Conservation (phyloP, 2,888 invertebrate species). For the Penaeus monodon region DNA sequence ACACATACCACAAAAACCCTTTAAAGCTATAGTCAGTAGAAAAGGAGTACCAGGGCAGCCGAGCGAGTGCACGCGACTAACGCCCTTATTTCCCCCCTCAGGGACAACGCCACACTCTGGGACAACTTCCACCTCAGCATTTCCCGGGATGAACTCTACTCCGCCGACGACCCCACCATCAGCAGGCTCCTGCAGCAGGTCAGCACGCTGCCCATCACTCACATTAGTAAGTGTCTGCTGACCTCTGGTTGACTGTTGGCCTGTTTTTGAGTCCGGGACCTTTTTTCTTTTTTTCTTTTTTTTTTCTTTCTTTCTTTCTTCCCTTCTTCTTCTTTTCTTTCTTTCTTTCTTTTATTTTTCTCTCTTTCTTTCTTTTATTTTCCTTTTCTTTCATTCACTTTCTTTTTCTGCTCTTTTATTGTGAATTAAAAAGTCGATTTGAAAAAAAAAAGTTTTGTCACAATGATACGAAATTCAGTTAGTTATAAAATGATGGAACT, state of each 20-base stretch:
- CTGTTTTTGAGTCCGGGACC: background rate
- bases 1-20: background rate
- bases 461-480: too few species aligned
- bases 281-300: too few species aligned
- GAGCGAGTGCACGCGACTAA: background rate
- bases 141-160: slow-evolving; percentile 88
- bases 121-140: slow-evolving; percentile 93
- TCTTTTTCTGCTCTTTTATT: too few species aligned
- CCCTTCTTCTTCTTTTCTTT: too few species aligned
- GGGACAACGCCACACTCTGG: slow-evolving; percentile 76
- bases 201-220: slow-evolving; percentile 82
- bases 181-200: slow-evolving; percentile 85
- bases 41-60: background rate
- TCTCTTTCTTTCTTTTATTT: too few species aligned
- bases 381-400: too few species aligned
- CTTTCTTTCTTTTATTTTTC: too few species aligned
- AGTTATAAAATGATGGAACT: too few species aligned
- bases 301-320: too few species aligned
- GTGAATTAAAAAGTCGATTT: too few species aligned
- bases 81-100: slow-evolving; percentile 24
- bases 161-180: slow-evolving; percentile 79
- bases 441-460: too few species aligned
- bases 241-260: background rate
- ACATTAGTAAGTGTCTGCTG: slow-evolving; percentile 76
- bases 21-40: background rate